Evolutionary conservation across 2,113 vertebrate species (phyloP).

Genomic region (Myotis brandtii): DNA sequence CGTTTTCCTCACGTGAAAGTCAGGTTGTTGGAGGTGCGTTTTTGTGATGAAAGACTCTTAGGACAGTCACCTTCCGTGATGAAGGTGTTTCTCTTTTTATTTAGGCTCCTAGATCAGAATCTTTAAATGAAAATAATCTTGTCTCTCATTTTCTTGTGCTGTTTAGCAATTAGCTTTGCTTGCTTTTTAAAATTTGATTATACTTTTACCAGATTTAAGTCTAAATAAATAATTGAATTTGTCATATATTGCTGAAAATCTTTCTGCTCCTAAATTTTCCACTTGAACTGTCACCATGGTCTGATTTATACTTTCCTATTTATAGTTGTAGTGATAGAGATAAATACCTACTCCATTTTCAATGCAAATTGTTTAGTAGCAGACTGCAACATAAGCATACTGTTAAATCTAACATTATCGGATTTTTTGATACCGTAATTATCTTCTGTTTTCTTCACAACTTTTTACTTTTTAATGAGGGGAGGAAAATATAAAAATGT

Average conservation of each 20-base stretch:
- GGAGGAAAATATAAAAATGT: background rate
- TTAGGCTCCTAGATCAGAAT: conserved; percentile 37
- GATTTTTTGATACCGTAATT: conserved; percentile 63
- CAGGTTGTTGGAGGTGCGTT: conserved; percentile 73
- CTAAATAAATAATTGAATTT: conserved; percentile 70
- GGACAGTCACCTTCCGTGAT: conserved; percentile 21
- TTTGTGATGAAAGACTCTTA: conserved; percentile 75
- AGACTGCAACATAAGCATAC: background rate
- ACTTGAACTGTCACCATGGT: background rate
- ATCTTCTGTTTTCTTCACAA: conserved; percentile 70
- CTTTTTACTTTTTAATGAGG: conserved; percentile 54
- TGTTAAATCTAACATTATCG: conserved; percentile 9
- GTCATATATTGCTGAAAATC: conserved; percentile 37
- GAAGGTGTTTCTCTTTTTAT: conserved; percentile 44
- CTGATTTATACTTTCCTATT: conserved; percentile 62
- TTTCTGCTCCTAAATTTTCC: conserved; percentile 51
- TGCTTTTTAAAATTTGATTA: conserved; percentile 60
- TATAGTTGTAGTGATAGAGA: conserved; percentile 36
- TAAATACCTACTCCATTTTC: conserved; percentile 65
- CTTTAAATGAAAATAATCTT: conserved; percentile 59
- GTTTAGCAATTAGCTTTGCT: conserved; percentile 39
- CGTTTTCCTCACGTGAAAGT: conserved; percentile 74
- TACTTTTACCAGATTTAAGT: conserved; percentile 30
- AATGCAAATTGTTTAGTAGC: conserved; percentile 45
- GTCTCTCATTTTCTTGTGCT: background rate